Evolutionary conservation across 2,888 invertebrate species (phyloP).

Genomic region (Cephus rjabovi): DNA sequence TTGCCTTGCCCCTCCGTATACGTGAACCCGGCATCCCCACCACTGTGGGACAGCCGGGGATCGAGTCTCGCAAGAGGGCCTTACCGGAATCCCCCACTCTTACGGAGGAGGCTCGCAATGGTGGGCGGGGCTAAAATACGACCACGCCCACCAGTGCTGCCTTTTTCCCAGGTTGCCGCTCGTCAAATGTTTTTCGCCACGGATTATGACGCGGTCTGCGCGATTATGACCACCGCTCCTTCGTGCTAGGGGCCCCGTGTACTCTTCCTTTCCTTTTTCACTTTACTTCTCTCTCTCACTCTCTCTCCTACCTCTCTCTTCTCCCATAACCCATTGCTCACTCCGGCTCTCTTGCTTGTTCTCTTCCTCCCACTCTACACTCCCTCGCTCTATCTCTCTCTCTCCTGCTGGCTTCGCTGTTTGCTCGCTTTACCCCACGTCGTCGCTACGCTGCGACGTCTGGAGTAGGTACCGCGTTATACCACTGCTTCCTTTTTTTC

Average conservation of each 20-base stretch:
- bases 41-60: slow-evolving; percentile 26
- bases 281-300: slow-evolving; percentile 19
- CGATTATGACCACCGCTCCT: slow-evolving; percentile 63
- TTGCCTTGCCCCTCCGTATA: background rate
- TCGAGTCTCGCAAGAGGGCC: slow-evolving; percentile 22
- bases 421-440: slow-evolving; percentile 23
- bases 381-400: slow-evolving; percentile 1
- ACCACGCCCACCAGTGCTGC: slow-evolving; percentile 53
- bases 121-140: slow-evolving; percentile 23
- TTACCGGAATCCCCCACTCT: background rate
- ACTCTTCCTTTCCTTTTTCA: slow-evolving; percentile 18
- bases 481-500: slow-evolving; percentile 16
- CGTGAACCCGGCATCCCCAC: background rate
- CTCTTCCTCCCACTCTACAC: slow-evolving; percentile 27
- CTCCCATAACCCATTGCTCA: slow-evolving; percentile 17
- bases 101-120: background rate
- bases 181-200: slow-evolving; percentile 66
- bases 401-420: slow-evolving; percentile 24
- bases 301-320: slow-evolving; percentile 17
- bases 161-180: slow-evolving; percentile 58
- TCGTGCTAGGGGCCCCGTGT: slow-evolving; percentile 23
- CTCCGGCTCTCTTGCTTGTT: slow-evolving; percentile 24
- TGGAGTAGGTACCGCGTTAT: slow-evolving; percentile 18
- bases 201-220: slow-evolving; percentile 67
- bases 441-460: slow-evolving; percentile 17